Conservation (phyloP, 2,888 invertebrate species). For the Mythimna albipuncta region DNA sequence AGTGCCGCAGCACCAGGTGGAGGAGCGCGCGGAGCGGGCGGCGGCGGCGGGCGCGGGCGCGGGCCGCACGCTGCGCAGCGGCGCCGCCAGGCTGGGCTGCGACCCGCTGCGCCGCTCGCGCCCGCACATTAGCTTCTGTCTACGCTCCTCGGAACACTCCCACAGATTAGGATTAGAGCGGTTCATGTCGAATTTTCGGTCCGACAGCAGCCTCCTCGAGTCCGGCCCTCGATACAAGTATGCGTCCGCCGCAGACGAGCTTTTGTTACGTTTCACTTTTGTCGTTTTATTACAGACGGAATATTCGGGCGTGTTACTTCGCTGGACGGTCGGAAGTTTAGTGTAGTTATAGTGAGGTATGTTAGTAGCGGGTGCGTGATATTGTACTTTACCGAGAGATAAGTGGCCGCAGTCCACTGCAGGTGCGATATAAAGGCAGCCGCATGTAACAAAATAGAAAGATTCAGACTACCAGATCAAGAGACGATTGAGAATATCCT, state of each 20-base stretch:
- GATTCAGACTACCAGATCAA: conserved; percentile 79
- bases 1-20: conserved; percentile 95
- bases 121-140: conserved; percentile 71
- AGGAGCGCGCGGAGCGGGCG: conserved; percentile 90
- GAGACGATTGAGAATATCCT: conserved; percentile 32
- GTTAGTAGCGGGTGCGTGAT: conserved; percentile 92
- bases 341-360: conserved; percentile 85
- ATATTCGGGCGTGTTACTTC: conserved; percentile 82
- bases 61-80: conserved; percentile 66
- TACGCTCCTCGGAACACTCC: conserved; percentile 81
- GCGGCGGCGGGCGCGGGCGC: conserved; percentile 63
- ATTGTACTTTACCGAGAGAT: conserved; percentile 93
- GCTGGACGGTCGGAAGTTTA: conserved; percentile 80
- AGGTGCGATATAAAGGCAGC: conserved; percentile 90
- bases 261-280: conserved; percentile 88
- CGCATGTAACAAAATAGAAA: conserved; percentile 91
- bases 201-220: conserved; percentile 81
- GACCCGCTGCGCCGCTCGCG: conserved; percentile 84
- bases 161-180: conserved; percentile 88
- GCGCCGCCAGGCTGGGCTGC: conserved; percentile 80
- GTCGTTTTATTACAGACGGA: conserved; percentile 77
- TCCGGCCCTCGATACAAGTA: conserved; percentile 82
- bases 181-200: conserved; percentile 85
- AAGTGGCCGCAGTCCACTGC: conserved; percentile 92
- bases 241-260: conserved; percentile 87